Evolutionary conservation across 1,140 invertebrate genomes (phyloP).

Genomic region (Phthorimaea operculella): DNA sequence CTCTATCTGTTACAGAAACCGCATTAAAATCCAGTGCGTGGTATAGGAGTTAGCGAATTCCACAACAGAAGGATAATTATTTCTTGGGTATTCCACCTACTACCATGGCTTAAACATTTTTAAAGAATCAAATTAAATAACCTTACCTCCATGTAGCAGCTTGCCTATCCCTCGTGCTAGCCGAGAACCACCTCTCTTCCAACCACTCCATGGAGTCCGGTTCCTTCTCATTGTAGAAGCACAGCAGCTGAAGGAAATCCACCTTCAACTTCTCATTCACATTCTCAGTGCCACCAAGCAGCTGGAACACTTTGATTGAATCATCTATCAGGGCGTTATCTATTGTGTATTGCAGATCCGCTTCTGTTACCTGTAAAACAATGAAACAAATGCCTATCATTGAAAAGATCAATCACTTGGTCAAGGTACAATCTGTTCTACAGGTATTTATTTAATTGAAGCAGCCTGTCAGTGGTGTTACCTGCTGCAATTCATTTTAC

Average conservation of each 20-base stretch:
- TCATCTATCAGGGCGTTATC: conserved; percentile 73
- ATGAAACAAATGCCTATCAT: no score
- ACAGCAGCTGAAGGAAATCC: conserved; percentile 82
- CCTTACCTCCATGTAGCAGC: conserved; percentile 80
- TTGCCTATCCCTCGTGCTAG: conserved; percentile 63
- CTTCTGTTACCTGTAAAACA: conserved; percentile 68
- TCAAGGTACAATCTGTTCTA: no score
- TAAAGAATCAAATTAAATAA: not conserved
- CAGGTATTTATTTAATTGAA: no score
- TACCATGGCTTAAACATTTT: no score
- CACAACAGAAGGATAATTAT: no score
- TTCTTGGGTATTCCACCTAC: no score
- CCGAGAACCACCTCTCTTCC: conserved; percentile 82
- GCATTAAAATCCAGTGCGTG: no score
- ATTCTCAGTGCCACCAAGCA: conserved; percentile 72
- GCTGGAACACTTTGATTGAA: conserved; percentile 78
- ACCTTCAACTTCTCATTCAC: conserved; percentile 74
- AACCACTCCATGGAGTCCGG: conserved; percentile 73
- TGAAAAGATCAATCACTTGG: no score
- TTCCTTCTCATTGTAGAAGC: conserved; percentile 82
- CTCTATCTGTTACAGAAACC: no score
- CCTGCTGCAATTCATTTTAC: no score
- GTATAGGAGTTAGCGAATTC: no score
- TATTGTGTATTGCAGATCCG: conserved; percentile 74
- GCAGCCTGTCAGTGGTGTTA: no score